Conservation (phyloP, 1,140 invertebrate species). For the Pachypsylla venusta region DNA sequence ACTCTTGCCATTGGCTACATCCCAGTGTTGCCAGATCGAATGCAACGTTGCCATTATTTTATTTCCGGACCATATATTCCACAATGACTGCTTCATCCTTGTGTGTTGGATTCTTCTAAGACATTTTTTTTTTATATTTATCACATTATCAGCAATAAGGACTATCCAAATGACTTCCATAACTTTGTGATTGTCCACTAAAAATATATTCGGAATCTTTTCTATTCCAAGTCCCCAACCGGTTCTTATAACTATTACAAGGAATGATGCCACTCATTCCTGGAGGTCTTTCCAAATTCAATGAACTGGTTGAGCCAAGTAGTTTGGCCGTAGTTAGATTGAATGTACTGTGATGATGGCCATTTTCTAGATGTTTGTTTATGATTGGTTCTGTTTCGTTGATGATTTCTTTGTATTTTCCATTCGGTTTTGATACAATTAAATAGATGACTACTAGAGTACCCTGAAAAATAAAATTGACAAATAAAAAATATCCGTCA, state of each 20-base stretch:
- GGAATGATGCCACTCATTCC: slow-evolving; percentile 55
- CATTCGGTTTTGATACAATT: slow-evolving; percentile 27
- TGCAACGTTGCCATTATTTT: too few species aligned
- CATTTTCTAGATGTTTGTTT: slow-evolving; percentile 22
- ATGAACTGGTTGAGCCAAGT: neutral
- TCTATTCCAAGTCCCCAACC: slow-evolving; percentile 42
- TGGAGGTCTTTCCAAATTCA: slow-evolving; percentile 35
- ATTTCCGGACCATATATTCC: too few species aligned
- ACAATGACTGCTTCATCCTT: too few species aligned
- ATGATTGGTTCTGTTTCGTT: slow-evolving; percentile 25
- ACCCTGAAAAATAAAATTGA: slow-evolving; percentile 28
- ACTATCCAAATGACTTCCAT: too few species aligned
- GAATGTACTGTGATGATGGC: neutral
- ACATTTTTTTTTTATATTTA: too few species aligned
- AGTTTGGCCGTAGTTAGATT: slow-evolving; percentile 19
- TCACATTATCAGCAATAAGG: too few species aligned
- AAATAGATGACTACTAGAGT: slow-evolving; percentile 31
- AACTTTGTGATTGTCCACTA: slow-evolving; percentile 7
- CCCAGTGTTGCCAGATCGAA: too few species aligned
- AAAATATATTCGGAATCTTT: slow-evolving; percentile 24
- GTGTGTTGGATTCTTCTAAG: too few species aligned
- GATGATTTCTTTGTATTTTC: slow-evolving; percentile 32
- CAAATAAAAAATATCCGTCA: too few species aligned
- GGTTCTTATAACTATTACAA: slow-evolving; percentile 58
- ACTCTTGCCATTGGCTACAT: too few species aligned